Base-by-base conservation (phyloP, 2,888 invertebrate species). In the Stenurella melanura region DNA sequence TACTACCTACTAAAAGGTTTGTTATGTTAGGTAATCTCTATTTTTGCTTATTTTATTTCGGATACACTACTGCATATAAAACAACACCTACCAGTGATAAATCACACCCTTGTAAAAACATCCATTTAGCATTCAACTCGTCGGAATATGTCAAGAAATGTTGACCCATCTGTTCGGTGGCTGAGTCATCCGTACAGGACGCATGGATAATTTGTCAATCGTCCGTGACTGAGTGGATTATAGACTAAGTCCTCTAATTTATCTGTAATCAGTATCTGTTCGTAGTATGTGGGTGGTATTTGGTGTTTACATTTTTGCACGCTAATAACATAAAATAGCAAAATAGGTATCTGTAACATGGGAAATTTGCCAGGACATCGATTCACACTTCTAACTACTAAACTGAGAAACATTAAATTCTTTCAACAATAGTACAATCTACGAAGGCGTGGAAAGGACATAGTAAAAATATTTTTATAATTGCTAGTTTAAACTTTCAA, bases 91-190 rank as follows among this genome's bases (percentile, higher is more conserved):
- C 78, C 78, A 74, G 70, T 75, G 80, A 83, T 84, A 84, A 84
- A 84, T 85, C 83, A 84, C 72, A 78, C 80, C 80, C 83, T 83
- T 83, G 81, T 84, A 83, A 83, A 85, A 83, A 85, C 83, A 83
- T 73, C 75, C 75, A 76, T 77, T 81, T 78, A 72, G 77, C 73
- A 79, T 54, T 61, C 61, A 54, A 74, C 73, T 77, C 74, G 72
- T 2, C 34, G 50, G 61, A 75, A 75, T 76, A 79, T 80, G 83
- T 78, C 81, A 80, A 81, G 76, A 75, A 73, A 73, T 79, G 80
- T 82, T 81, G 79, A 81, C 75, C 81, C 80, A 84, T 82, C 80
- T 83, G 82, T 75, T 79, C 26, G 18, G 60, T 57, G 56, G 70
- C 75, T 78, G 79, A 82, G 58, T 78, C 80, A 78, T 70, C 19